Evolutionary conservation across 2,797 vertebrate species (phyloP).

Genomic region (Hydrophis major): DNA sequence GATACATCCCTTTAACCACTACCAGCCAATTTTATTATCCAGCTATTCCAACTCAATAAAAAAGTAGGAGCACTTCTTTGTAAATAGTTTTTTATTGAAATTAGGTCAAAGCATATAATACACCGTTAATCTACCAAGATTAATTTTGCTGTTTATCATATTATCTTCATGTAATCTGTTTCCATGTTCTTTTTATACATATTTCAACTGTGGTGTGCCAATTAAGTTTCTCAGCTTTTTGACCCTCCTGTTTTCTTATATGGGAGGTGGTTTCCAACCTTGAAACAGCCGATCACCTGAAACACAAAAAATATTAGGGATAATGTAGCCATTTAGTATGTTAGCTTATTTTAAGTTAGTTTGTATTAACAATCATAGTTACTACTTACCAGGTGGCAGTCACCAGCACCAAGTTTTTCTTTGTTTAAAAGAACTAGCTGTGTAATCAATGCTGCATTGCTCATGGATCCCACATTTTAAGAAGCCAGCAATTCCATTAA

Average conservation of each 20-base stretch:
- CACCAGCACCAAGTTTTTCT: conserved; percentile 17
- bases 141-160: neutral
- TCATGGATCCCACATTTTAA: conserved; percentile 46
- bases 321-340: neutral
- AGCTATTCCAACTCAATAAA: conserved; percentile 8
- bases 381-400: conserved; percentile 18
- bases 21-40: neutral
- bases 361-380: conserved; percentile 16
- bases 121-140: neutral
- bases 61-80: neutral
- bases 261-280: conserved; percentile 7
- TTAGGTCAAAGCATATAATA: neutral
- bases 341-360: conserved; percentile 6
- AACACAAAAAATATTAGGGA: conserved; percentile 21
- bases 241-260: neutral
- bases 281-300: conserved; percentile 23
- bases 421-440: conserved; percentile 18
- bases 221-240: neutral
- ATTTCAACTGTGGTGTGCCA: conserved; percentile 4
- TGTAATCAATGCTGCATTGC: conserved; percentile 40
- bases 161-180: neutral
- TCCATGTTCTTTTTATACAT: neutral
- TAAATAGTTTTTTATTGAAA: conserved; percentile 24
- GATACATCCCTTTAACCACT: neutral
- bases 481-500: conserved; percentile 56